phyloP scores from a whole-genome alignment of 2,888 invertebrate species.

The Ophion obscuratus region DNA sequence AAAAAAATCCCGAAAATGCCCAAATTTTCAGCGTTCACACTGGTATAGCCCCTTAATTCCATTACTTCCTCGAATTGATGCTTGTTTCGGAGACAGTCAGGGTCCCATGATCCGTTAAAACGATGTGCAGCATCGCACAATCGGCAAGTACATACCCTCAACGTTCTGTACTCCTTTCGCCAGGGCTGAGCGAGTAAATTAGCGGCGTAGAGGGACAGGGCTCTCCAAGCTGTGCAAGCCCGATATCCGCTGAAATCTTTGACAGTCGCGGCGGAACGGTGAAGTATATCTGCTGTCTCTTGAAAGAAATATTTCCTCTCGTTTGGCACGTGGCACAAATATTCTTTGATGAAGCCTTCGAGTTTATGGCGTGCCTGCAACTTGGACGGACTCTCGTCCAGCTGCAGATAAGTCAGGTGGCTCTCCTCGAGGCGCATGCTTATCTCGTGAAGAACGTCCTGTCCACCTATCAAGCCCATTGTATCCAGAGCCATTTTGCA shows the following conservation, averaged over 20 bases:
- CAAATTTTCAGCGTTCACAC: too few relatives aligned
- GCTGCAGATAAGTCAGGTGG: constrained; percentile 92
- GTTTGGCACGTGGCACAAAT: constrained; percentile 91
- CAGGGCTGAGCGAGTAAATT: constrained; percentile 95
- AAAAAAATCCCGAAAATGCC: too few relatives aligned
- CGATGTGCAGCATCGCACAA: not conserved
- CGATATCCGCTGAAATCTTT: constrained; percentile 92
- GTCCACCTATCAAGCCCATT: constrained; percentile 70
- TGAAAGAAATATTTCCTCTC: constrained; percentile 91
- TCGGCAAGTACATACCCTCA: constrained; percentile 87
- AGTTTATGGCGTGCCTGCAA: constrained; percentile 90
- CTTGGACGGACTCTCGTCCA: constrained; percentile 92
- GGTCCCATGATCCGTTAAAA: not conserved
- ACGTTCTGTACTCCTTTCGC: constrained; percentile 93
- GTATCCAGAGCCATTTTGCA: constrained; percentile 78
- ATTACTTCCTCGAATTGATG: too few relatives aligned
- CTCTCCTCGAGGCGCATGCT: constrained; percentile 90
- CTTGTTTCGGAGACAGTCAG: too few relatives aligned
- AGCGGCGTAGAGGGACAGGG: constrained; percentile 93
- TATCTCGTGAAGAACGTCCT: constrained; percentile 87
- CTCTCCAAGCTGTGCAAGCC: constrained; percentile 93
- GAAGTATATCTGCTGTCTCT: constrained; percentile 91
- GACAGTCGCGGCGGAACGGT: constrained; percentile 89
- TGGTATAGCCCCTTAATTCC: too few relatives aligned
- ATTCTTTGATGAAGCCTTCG: constrained; percentile 92